Conservation (phyloP, 1,140 invertebrate genomes). For the Magallana angulata region DNA sequence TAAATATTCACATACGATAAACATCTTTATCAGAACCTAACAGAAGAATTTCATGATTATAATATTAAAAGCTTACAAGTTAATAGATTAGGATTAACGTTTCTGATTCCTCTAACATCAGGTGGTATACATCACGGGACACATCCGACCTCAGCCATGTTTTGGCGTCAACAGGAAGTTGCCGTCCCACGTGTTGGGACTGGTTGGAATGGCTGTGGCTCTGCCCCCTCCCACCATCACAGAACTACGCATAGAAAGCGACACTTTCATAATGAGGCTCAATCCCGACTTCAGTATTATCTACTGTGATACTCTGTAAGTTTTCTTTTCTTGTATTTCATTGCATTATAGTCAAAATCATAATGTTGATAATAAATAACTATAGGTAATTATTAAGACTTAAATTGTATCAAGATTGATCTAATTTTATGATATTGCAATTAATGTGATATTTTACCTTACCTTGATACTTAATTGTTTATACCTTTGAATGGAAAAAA, state of each 20-base stretch:
- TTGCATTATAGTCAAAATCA: background rate
- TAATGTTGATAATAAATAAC: no score
- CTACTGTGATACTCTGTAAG: slow-evolving; percentile 96
- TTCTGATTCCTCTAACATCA: slow-evolving; percentile 78
- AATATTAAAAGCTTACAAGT: no score
- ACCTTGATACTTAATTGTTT: background rate
- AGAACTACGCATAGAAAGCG: slow-evolving; percentile 95
- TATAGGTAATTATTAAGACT: no score
- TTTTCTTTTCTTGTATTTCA: slow-evolving; percentile 5
- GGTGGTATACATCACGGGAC: slow-evolving; percentile 94
- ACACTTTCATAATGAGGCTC: slow-evolving; percentile 97
- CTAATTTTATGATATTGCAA: no score
- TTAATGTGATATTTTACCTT: slow-evolving; percentile 5
- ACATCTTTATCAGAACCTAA: no score
- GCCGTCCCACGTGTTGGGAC: slow-evolving; percentile 91
- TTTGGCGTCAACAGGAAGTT: slow-evolving; percentile 91
- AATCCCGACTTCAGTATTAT: slow-evolving; percentile 97
- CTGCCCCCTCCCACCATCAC: slow-evolving; percentile 97
- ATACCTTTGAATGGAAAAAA: no score
- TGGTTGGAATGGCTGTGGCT: slow-evolving; percentile 96
- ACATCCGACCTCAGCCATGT: slow-evolving; percentile 93
- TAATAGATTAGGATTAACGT: no score
- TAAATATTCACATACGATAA: no score
- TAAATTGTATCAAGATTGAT: no score
- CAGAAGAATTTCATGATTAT: no score